Conservation (phyloP, 1,140 invertebrate genomes). For the Megathymus violae region DNA sequence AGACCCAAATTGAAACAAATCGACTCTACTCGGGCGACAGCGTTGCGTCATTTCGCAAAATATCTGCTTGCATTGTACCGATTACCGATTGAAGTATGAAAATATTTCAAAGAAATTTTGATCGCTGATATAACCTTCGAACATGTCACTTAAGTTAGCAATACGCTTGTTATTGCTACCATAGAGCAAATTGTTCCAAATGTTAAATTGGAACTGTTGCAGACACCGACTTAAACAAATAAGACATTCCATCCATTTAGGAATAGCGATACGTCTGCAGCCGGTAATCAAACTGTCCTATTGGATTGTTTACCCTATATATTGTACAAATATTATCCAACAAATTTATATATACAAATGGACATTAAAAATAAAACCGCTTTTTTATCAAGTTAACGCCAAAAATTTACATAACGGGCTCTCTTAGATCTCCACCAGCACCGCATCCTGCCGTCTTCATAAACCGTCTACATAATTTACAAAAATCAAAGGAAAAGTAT, state of each 20-base stretch:
- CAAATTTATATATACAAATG: conserved; percentile 7
- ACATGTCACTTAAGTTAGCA: too few relatives aligned
- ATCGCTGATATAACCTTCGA: too few relatives aligned
- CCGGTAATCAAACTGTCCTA: too few relatives aligned
- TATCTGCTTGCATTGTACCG: conserved; percentile 16
- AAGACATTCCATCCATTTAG: too few relatives aligned
- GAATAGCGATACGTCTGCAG: too few relatives aligned
- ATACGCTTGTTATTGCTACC: too few relatives aligned
- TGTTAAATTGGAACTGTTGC: too few relatives aligned
- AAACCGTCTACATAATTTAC: conserved; percentile 22
- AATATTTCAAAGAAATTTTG: too few relatives aligned
- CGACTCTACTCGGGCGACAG: conserved; percentile 12
- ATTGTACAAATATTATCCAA: too few relatives aligned
- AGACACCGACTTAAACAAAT: too few relatives aligned
- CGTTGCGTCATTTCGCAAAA: conserved; percentile 33
- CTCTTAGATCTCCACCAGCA: conserved; percentile 21
- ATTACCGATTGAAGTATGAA: too few relatives aligned
- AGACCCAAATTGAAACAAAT: conserved; percentile 45
- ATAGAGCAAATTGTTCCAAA: too few relatives aligned
- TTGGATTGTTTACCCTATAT: conserved; percentile 6
- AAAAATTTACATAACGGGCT: conserved; percentile 27
- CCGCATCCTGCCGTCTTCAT: conserved; percentile 19
- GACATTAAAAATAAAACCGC: conserved; percentile 28
- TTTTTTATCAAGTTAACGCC: conserved; percentile 5
- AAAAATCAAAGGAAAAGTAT: conserved; percentile 36